Conservation (phyloP, 2,113 vertebrate genomes). For the Riparia riparia region DNA sequence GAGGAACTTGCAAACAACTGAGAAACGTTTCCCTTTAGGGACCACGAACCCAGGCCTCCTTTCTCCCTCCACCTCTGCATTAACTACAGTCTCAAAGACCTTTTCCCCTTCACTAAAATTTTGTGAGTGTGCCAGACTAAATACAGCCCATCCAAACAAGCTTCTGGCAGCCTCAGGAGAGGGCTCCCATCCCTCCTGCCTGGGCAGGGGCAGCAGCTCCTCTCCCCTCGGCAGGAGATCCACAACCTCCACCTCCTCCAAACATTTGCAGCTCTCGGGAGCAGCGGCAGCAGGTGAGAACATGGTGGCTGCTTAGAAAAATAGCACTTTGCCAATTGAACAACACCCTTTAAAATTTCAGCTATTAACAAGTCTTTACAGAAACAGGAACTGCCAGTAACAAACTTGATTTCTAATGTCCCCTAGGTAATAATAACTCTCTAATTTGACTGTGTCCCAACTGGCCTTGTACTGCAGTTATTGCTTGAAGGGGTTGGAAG, state of each 20-base stretch:
- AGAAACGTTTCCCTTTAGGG: neutral
- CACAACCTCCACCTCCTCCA: neutral
- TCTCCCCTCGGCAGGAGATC: neutral
- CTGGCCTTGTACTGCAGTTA: slow-evolving; percentile 62
- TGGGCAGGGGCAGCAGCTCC: neutral
- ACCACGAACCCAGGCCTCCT: neutral
- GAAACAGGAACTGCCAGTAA: slow-evolving; percentile 76
- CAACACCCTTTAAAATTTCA: slow-evolving; percentile 75
- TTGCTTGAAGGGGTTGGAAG: slow-evolving; percentile 48
- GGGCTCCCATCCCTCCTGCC: neutral
- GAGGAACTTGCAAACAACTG: neutral
- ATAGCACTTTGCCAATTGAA: slow-evolving; percentile 71
- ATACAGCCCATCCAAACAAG: neutral
- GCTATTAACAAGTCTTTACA: slow-evolving; percentile 76
- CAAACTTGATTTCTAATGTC: slow-evolving; percentile 76
- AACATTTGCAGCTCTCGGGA: slow-evolving; percentile 36
- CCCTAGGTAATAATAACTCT: slow-evolving; percentile 79
- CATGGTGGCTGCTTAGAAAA: slow-evolving; percentile 72
- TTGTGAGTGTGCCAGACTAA: neutral
- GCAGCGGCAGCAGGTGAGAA: slow-evolving; percentile 61
- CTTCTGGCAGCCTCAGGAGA: neutral
- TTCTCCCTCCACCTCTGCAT: neutral
- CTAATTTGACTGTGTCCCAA: slow-evolving; percentile 75
- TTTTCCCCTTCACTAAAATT: neutral
- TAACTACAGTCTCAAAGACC: neutral